A percentile compares a stretch with the other conserved stretches of the same genome.
Evolutionary conservation across 1,140 invertebrate species (phyloP).

Genomic region (Centruroides vittatus): DNA sequence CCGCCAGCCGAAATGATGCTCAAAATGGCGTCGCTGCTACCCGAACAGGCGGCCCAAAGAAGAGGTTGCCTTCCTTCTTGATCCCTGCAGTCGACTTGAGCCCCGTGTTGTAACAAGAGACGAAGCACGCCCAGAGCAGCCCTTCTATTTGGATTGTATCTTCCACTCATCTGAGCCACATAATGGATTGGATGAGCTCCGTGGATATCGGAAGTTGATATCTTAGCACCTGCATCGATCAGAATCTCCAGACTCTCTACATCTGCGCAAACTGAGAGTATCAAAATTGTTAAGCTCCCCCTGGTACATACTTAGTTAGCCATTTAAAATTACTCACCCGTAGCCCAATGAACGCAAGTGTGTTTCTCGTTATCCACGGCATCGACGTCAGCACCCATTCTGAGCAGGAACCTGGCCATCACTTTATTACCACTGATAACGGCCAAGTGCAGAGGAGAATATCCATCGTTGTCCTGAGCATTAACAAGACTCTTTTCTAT

Average conservation of each 20-base stretch:
- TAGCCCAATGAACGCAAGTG: slow-evolving; percentile 93
- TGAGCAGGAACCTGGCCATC: slow-evolving; percentile 52
- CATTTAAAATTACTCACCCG: slow-evolving; percentile 45
- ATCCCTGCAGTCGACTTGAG: slow-evolving; percentile 69
- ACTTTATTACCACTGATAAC: slow-evolving; percentile 69
- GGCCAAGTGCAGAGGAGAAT: slow-evolving; percentile 80
- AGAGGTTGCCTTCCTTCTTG: slow-evolving; percentile 82
- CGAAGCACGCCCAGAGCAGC: slow-evolving; percentile 14
- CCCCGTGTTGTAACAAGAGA: slow-evolving; percentile 31
- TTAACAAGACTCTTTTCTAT: slow-evolving; percentile 62
- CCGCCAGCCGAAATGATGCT: slow-evolving; percentile 72
- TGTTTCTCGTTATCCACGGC: slow-evolving; percentile 84
- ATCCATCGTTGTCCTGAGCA: slow-evolving; percentile 75
- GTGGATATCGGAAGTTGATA: slow-evolving; percentile 76
- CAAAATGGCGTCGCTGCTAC: slow-evolving; percentile 76
- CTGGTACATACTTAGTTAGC: no score
- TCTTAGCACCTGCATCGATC: slow-evolving; percentile 60
- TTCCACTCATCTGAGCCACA: slow-evolving; percentile 87
- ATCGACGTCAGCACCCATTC: slow-evolving; percentile 51
- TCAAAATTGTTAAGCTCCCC: slow-evolving; percentile 3
- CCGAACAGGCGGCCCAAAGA: slow-evolving; percentile 90
- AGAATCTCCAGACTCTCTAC: slow-evolving; percentile 71
- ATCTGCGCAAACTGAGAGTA: slow-evolving; percentile 65
- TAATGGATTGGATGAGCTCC: slow-evolving; percentile 92
- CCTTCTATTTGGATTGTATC: slow-evolving; percentile 47